phyloP scores from a whole-genome alignment of 2,113 vertebrate species.

The Bubo scandiacus region DNA sequence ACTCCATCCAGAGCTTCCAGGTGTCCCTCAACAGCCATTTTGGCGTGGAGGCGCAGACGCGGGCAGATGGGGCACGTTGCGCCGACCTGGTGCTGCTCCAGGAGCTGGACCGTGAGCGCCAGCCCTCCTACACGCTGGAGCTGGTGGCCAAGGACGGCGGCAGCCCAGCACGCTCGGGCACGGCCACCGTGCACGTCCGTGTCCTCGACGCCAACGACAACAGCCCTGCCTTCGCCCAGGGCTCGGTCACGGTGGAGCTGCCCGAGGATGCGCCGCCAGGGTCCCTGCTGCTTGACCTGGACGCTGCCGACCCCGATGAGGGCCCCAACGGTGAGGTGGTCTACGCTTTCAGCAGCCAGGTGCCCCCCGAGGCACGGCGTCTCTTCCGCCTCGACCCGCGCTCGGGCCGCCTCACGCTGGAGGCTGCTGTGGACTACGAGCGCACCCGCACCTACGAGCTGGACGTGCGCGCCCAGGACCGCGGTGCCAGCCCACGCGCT shows the following conservation, averaged over 20 bases:
- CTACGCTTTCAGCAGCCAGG: constrained; percentile 88
- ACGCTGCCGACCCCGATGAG: constrained; percentile 87
- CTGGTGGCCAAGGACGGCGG: constrained; percentile 92
- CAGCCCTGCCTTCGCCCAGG: constrained; percentile 89
- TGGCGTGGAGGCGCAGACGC: constrained; percentile 87
- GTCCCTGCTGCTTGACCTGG: constrained; percentile 85
- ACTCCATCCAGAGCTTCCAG: constrained; percentile 91
- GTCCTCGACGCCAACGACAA: constrained; percentile 96
- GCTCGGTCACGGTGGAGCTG: constrained; percentile 84
- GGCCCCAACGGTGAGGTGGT: constrained; percentile 90
- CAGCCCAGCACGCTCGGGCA: constrained; percentile 81
- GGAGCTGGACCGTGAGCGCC: constrained; percentile 89
- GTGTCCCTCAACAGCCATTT: constrained; percentile 92
- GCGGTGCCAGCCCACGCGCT: constrained; percentile 83
- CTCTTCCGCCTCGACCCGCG: constrained; percentile 89
- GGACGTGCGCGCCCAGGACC: constrained; percentile 89
- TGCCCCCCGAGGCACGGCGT: constrained; percentile 82
- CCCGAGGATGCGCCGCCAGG: constrained; percentile 85
- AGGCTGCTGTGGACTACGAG: constrained; percentile 87
- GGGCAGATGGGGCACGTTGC: constrained; percentile 92
- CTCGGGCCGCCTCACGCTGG: constrained; percentile 85
- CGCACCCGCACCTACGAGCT: constrained; percentile 89
- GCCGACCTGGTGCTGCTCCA: constrained; percentile 92
- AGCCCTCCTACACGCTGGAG: constrained; percentile 84
- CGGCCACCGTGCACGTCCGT: constrained; percentile 83